Evolutionary conservation across 2,888 invertebrate genomes (phyloP), one percentile per base, ranked within the genome.

Genomic region (Ophioninae sp.): DNA sequence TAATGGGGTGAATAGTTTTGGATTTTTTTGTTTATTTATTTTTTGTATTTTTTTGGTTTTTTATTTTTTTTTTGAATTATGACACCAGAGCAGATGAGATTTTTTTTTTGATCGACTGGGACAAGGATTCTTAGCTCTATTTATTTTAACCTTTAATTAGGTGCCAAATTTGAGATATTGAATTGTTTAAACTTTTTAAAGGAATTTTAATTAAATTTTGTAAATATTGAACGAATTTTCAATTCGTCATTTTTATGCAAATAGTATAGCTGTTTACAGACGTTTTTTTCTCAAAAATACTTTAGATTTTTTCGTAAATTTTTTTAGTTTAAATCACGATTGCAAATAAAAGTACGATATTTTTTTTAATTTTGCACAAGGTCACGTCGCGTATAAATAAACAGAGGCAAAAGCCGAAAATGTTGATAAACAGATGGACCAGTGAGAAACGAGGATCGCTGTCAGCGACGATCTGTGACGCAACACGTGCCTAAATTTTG

Each of bases 341-440:
- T 51, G 17, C 2, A 51, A 17, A 51, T 17, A 0, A 51, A 51
- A 51, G 10, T 13, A 51, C 51, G 10, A 17, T 10, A 13, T 51
- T 17, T 51, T 51, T 41, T 51, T 51, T 13, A 1, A 13, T 51
- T 17, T 51, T 23, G 23, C 51, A 7, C 51, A 20, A 23, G 30
- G 30, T 71, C 30, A 58, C n/a, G 10, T 58, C 20, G 71, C 37
- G 30, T n/a, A 58, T 58, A 37, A 23, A 71, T 30, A 71, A 71
- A 71, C 56, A 71, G 58, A 51, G 17, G 68, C n/a, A 7, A 20
- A 6, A 23, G 22, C 23, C 10, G 61, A 59, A 56, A 78, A 78
- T 73, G 67, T 73, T 67, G 61, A 69, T 74, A 79, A 74, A 63
- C 73, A 74, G n/a, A 3, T 10, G 51, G 17, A 17, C 44, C 61